Percentiles rank a stretch among this genome's conserved stretches.
phyloP scores from a whole-genome alignment of 1,140 invertebrate species.

The Solenopsis invicta region DNA sequence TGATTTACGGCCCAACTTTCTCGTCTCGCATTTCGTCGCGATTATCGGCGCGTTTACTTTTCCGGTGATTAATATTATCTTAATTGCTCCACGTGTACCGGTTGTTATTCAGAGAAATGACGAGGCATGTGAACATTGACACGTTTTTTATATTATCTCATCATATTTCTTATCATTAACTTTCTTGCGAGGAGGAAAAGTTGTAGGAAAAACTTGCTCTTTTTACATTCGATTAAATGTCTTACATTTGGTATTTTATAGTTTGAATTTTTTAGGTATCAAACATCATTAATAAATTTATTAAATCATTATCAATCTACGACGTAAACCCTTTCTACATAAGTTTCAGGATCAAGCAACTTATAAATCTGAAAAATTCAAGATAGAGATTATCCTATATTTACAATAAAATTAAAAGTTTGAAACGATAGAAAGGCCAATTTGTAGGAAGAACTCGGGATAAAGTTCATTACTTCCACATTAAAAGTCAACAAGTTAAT shows the following conservation, averaged over 20 bases:
- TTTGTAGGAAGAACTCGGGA: not conserved
- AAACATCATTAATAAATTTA: not conserved
- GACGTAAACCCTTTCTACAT: not conserved
- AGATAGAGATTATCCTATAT: not conserved
- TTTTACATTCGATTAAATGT: not conserved
- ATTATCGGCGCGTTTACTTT: constrained; percentile 27
- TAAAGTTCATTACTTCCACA: not conserved
- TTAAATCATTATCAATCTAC: not conserved
- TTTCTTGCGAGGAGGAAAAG: not conserved
- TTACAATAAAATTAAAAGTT: not conserved
- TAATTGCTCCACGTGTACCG: not conserved
- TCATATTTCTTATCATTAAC: not conserved
- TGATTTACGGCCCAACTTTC: constrained; percentile 34
- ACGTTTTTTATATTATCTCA: not conserved
- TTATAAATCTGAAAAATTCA: not conserved
- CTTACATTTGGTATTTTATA: not conserved
- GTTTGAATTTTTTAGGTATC: not conserved
- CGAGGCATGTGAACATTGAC: not conserved
- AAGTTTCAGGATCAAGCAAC: not conserved
- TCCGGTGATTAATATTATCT: constrained; percentile 47
- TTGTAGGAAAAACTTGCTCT: not conserved
- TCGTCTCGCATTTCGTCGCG: not conserved
- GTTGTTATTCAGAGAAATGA: not conserved
- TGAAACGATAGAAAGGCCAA: not conserved
- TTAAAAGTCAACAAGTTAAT: not conserved